Base-by-base conservation (phyloP, 2,888 invertebrate species). In the Dryobotodes eremita region DNA sequence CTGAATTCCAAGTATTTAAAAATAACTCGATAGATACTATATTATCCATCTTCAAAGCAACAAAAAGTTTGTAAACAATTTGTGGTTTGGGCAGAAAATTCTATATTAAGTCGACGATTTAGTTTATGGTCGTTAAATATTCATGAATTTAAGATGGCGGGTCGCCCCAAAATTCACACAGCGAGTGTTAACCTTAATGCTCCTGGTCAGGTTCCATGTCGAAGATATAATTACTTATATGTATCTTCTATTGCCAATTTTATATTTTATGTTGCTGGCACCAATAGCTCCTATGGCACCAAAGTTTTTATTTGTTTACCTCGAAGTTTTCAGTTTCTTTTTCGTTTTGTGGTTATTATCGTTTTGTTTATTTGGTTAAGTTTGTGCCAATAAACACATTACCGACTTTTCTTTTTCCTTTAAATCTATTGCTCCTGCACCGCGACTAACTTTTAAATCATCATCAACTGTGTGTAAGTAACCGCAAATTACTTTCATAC, bases 81-180 rank as follows among this genome's bases (percentile, higher is more conserved):
- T 61, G 72, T 72, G 73, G 70, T 71, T 79, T 53, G 36, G 64
- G 46, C 68, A 71, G 66, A 59, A 71, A 75, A 75, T 76, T 62
- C 46, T 65, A 59, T 53, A 78, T 65, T 20, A 73, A 66, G 66
- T 68, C 48, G n/a, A 31, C 31, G 59, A 79, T 77, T 71, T 68
- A 73, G 64, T 79, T 80, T 77, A 76, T 83, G 57, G 65, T 70
- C 77, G 64, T 61, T 78, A 59, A 82, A 77, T 88, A 83, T 82
- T 79, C 74, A 86, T 82, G 74, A 80, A 71, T 77, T 17, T 42
- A 86, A 84, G 42, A 80, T 78, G 74, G 77, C 65, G 66, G 70
- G n/a, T 76, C 46, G 64, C 77, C 61, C 50, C 68, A 71, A 81
- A 88, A 77, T 85, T 88, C 87, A 74, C 80, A 88, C 85, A 77